Evolutionary conservation across 1,140 invertebrate genomes (phyloP).

Genomic region (Choristoneura fumiferana): DNA sequence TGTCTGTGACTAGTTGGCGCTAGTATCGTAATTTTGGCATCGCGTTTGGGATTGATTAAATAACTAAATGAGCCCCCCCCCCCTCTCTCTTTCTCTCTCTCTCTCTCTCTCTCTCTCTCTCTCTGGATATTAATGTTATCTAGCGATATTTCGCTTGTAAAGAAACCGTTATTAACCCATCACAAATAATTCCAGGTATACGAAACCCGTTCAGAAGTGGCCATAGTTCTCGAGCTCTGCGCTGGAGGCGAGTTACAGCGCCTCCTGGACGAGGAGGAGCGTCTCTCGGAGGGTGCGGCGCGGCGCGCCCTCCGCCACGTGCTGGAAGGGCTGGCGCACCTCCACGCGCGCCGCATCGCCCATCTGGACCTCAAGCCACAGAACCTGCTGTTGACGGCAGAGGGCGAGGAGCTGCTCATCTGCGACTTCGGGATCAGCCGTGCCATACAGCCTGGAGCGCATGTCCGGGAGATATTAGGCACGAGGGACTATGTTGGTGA

Average conservation of each 20-base stretch:
- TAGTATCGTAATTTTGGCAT: too few species aligned
- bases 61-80: too few species aligned
- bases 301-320: constrained; percentile 91
- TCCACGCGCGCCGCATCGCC: constrained; percentile 93
- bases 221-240: constrained; percentile 93
- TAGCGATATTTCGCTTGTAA: too few species aligned
- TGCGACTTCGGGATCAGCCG: constrained; percentile 98
- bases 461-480: constrained; percentile 95
- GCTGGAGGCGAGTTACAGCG: constrained; percentile 95
- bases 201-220: constrained; percentile 82
- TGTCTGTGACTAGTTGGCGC: too few species aligned
- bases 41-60: too few species aligned
- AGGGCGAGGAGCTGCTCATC: constrained; percentile 85
- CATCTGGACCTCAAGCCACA: constrained; percentile 97
- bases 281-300: constrained; percentile 88
- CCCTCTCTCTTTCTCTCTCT: too few species aligned
- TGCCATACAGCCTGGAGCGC: constrained; percentile 91
- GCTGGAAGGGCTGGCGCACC: constrained; percentile 91
- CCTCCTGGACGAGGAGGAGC: constrained; percentile 93
- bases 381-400: constrained; percentile 91
- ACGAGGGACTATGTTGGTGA: constrained; percentile 95
- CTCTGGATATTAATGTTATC: too few species aligned
- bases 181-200: constrained; percentile 54
- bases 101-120: too few species aligned
- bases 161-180: not conserved